Percentiles rank a stretch among this genome's conserved stretches.
phyloP scores from a whole-genome alignment of 2,888 invertebrate genomes.

The Conomelus anceps region DNA sequence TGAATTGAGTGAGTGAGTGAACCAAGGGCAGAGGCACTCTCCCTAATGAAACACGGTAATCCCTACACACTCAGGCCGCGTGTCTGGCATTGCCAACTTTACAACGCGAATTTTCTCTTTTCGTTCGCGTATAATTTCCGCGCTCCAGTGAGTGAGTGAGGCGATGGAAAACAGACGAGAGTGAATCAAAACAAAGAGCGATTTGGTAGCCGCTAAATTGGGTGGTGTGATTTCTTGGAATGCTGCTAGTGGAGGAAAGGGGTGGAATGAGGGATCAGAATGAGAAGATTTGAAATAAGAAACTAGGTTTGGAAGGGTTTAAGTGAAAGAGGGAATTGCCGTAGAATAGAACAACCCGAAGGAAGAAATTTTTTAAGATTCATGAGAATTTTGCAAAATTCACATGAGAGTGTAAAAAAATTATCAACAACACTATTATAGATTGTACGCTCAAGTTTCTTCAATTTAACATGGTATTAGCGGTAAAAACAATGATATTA shows the following conservation, averaged over 20 bases:
- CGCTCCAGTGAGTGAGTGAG: not conserved
- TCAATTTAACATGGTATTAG: too few species aligned
- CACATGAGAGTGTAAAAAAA: too few species aligned
- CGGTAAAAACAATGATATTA: too few species aligned
- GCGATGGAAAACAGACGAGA: not conserved
- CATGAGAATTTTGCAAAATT: too few species aligned
- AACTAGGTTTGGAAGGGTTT: too few species aligned
- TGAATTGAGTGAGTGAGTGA: slow-evolving; percentile 14
- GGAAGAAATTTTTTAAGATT: too few species aligned
- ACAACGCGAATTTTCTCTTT: not conserved
- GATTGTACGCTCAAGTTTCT: too few species aligned
- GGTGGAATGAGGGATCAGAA: not conserved
- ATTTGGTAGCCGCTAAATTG: not conserved
- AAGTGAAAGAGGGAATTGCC: too few species aligned
- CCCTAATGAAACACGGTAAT: slow-evolving; percentile 52
- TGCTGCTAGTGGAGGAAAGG: not conserved
- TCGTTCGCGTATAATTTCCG: not conserved
- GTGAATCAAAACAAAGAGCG: not conserved
- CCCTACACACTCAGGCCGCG: slow-evolving; percentile 45
- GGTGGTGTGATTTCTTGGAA: not conserved
- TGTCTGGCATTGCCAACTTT: slow-evolving; percentile 25
- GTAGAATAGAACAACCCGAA: too few species aligned
- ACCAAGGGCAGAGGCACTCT: slow-evolving; percentile 45
- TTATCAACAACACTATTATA: too few species aligned
- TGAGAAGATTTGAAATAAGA: too few species aligned